These are phyloP conservation scores for Glossophaga mutica DNA, from an alignment of 2,797 vertebrate genomes.

Conservation along the genomic window DNA sequence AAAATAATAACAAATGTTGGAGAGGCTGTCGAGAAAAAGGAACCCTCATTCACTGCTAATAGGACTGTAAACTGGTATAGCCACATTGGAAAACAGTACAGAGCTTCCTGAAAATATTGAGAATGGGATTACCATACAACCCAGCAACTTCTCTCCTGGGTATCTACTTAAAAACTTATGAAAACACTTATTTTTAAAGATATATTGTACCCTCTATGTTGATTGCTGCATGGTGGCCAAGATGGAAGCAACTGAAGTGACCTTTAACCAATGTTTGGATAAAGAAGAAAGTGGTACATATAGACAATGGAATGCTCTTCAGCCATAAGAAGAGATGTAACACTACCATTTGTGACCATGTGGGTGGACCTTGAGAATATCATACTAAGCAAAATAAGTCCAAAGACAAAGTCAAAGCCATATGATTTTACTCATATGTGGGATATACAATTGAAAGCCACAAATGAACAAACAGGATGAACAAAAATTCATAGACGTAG, in stretches of 20 bases:
- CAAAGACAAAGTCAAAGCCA: background rate
- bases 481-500: background rate
- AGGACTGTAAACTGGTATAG: background rate
- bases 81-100: background rate
- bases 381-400: too few species aligned
- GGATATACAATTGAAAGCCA: background rate
- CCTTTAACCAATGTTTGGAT: background rate
- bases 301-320: background rate
- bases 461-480: background rate
- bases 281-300: background rate
- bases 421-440: background rate
- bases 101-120: background rate
- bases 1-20: background rate
- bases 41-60: background rate
- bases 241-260: background rate
- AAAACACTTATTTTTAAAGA: background rate
- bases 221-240: background rate
- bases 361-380: background rate
- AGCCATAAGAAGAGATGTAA: background rate
- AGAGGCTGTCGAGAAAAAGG: background rate
- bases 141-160: background rate
- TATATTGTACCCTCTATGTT: background rate
- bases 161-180: background rate
- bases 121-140: background rate
- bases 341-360: background rate